phyloP scores from a whole-genome alignment of 2,888 invertebrate species.

The Agonopterix arenella region DNA sequence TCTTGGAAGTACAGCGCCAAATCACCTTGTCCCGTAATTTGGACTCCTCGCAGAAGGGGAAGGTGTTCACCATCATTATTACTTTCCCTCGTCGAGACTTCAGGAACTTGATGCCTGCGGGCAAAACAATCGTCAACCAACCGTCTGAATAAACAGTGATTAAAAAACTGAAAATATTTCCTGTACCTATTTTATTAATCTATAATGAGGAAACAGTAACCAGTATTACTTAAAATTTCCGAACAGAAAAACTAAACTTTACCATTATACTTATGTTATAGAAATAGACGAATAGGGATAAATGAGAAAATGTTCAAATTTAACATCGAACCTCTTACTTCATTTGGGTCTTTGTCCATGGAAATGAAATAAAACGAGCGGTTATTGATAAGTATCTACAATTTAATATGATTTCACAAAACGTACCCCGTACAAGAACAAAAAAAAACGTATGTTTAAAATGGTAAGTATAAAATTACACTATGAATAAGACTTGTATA shows the following conservation, averaged over 20 bases:
- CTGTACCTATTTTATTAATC: too few species aligned
- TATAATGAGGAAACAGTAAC: too few species aligned
- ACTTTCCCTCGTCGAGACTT: constrained; percentile 71
- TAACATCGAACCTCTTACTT: too few species aligned
- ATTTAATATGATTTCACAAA: constrained; percentile 74
- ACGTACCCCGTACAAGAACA: constrained; percentile 61
- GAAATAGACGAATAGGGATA: too few species aligned
- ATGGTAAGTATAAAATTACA: constrained; percentile 72
- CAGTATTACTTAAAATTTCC: not conserved
- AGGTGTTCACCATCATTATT: constrained; percentile 75
- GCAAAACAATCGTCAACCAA: constrained; percentile 45
- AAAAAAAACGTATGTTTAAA: constrained; percentile 61
- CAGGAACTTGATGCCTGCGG: constrained; percentile 69
- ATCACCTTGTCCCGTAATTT: constrained; percentile 71
- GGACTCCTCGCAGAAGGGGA: constrained; percentile 73
- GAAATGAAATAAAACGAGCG: constrained; percentile 57
- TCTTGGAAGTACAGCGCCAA: constrained; percentile 73
- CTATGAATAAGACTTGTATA: constrained; percentile 58
- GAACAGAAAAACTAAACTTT: too few species aligned
- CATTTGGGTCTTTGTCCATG: not conserved
- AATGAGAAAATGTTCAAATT: too few species aligned
- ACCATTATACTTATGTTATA: too few species aligned
- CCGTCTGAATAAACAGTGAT: constrained; percentile 5
- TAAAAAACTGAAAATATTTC: too few species aligned
- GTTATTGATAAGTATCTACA: constrained; percentile 73